phyloP scores from a whole-genome alignment of 2,797 vertebrate genomes.

The Acridotheres tristis region DNA sequence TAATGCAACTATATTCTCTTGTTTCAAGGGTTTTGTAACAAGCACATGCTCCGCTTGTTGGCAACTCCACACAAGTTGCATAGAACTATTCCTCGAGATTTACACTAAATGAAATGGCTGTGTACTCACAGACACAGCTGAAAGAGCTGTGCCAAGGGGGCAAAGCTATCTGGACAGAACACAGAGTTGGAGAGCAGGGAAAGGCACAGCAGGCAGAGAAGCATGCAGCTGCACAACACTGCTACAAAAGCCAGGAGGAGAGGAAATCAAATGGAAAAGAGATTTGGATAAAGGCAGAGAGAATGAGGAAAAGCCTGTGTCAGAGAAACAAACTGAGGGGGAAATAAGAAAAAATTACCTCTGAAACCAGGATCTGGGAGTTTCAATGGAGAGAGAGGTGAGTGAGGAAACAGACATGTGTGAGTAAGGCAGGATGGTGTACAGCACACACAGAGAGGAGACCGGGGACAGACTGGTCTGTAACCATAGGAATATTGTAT shows the following conservation, averaged over 20 bases:
- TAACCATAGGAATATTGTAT: not conserved
- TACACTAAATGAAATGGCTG: not conserved
- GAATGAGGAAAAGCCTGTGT: not conserved
- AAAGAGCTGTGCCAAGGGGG: not conserved
- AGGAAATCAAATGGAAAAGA: not conserved
- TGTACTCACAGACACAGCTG: not conserved
- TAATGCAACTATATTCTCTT: not conserved
- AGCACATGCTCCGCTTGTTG: not conserved
- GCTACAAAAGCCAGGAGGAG: not conserved
- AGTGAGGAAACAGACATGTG: not conserved
- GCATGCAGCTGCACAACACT: accelerated
- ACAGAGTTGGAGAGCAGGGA: not conserved
- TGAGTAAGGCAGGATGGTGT: not conserved
- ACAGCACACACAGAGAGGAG: not conserved
- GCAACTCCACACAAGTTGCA: not conserved
- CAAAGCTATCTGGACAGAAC: not conserved
- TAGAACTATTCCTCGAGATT: not conserved
- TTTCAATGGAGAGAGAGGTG: not conserved
- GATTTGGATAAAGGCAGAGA: not conserved
- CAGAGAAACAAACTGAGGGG: not conserved
- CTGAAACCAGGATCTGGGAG: not conserved
- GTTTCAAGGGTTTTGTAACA: not conserved
- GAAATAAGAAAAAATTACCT: not conserved
- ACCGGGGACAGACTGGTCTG: not conserved
- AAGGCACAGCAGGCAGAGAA: not conserved